A percentile compares a stretch with the other conserved stretches of the same genome.
Conservation (phyloP, 2,888 invertebrate genomes). For the Odontomyia ornata region DNA sequence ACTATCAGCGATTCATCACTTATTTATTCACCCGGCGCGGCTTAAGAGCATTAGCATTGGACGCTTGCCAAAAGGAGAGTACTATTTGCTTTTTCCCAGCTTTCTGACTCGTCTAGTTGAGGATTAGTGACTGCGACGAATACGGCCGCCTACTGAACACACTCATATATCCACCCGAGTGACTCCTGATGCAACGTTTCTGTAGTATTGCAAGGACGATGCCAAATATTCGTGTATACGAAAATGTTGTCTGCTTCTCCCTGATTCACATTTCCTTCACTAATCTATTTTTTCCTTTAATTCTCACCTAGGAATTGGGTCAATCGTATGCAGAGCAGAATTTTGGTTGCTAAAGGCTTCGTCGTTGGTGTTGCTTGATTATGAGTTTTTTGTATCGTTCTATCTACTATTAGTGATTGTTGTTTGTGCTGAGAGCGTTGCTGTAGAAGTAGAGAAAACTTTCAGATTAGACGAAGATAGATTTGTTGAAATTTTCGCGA, state of each 20-base stretch:
- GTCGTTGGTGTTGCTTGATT: not conserved
- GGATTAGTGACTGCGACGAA: not conserved
- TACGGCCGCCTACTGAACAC: not conserved
- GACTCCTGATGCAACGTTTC: slow-evolving; percentile 2
- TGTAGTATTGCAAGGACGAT: not conserved
- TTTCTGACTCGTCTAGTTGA: not conserved
- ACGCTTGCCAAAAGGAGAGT: slow-evolving; percentile 14
- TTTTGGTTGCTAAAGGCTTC: not conserved
- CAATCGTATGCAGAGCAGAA: slow-evolving; percentile 16
- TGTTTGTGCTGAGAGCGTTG: no score
- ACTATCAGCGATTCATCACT: not conserved
- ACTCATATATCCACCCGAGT: not conserved
- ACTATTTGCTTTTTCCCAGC: not conserved
- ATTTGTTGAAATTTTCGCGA: slow-evolving; percentile 5
- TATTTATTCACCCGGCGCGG: slow-evolving; percentile 13
- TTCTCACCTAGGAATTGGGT: slow-evolving; percentile 33
- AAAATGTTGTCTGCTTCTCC: not conserved
- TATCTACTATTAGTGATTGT: no score
- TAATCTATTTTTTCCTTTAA: slow-evolving; percentile 14
- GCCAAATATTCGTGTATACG: not conserved
- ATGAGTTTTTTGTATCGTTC: not conserved
- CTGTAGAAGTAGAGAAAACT: not conserved
- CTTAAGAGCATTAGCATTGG: not conserved
- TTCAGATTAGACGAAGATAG: slow-evolving; percentile 1
- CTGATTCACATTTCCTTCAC: not conserved